These are phyloP conservation scores for Cataglyphis cursor DNA, from an alignment of 2,888 invertebrate species.

Conservation along the genomic window DNA sequence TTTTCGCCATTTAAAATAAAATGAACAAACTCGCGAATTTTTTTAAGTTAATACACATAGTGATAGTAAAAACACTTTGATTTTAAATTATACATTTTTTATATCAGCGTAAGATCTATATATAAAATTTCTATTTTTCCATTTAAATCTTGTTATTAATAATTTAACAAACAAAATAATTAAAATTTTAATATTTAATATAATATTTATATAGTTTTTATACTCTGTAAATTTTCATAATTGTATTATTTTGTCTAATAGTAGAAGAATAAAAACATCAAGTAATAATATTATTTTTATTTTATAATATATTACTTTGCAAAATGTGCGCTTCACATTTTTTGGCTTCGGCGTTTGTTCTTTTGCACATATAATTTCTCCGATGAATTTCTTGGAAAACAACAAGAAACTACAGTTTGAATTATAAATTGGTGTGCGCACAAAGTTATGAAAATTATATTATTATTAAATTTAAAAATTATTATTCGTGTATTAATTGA, in stretches of 20 bases:
- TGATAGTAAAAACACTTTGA: background rate
- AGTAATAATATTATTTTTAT: background rate
- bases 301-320: background rate
- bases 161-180: background rate
- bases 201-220: background rate
- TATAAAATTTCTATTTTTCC: background rate
- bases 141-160: background rate
- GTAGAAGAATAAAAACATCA: background rate
- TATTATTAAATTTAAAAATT: background rate
- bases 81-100: background rate
- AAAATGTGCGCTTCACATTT: background rate
- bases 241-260: background rate
- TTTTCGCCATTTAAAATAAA: conserved; percentile 46
- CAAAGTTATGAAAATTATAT: background rate
- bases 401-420: background rate
- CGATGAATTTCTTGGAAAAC: background rate
- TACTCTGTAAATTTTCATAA: background rate
- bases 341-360: background rate
- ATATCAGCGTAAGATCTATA: background rate
- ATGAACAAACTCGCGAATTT: background rate
- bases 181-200: background rate
- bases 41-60: background rate
- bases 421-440: background rate
- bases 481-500: background rate
- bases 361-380: background rate